Base-by-base conservation (phyloP, 2,113 vertebrate species). In the Phoenicopterus ruber region DNA sequence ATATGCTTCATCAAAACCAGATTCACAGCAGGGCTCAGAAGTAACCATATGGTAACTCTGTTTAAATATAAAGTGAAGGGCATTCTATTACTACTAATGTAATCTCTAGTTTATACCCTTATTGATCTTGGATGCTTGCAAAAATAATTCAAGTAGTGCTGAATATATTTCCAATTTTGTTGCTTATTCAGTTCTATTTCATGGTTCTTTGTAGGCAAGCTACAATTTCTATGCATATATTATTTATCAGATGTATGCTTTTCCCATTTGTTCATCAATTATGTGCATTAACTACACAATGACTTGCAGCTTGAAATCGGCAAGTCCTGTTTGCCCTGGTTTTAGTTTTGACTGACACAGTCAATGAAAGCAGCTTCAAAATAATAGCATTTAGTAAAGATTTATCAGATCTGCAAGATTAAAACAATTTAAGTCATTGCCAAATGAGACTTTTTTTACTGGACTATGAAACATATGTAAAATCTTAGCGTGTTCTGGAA, bases 1-100 rank as follows among this genome's bases (percentile, higher is more conserved):
- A 93, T 29, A 67, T 31, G 61, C 79, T 95, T 70, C 92, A 96
- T 89, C 83, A 93, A 91, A 87, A 34, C 22, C 82, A 90, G 55
- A 66, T 25, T 29, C 79, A 49, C 92, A 90, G 88, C 85, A 73
- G 72, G 63, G 22, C 47, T 71, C 93, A 81, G 86, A 90, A 70
- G 72, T 20, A 71, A 57, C 72, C 34, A 62, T 55, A 79, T 77
- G 71, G 85, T 31, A 84, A 62, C 61, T 82, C 61, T 71, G 82
- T 92, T 78, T 67, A 94, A 32, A 93, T 17, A 72, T 3, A 54
- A 40, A 84, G 74, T 15, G 73, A 49, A 59, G 84, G 34, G 59
- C 59, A 6, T 81, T 94, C 86, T 63, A 42, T 61, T 88, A 72
- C 59, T 82, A 71, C 62, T 58, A 88, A 83, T 67, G 55, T n/a